A percentile compares a stretch with the other conserved stretches of the same genome.
Conservation (phyloP, 1,140 invertebrate species). For the Meloidogyne exigua region DNA sequence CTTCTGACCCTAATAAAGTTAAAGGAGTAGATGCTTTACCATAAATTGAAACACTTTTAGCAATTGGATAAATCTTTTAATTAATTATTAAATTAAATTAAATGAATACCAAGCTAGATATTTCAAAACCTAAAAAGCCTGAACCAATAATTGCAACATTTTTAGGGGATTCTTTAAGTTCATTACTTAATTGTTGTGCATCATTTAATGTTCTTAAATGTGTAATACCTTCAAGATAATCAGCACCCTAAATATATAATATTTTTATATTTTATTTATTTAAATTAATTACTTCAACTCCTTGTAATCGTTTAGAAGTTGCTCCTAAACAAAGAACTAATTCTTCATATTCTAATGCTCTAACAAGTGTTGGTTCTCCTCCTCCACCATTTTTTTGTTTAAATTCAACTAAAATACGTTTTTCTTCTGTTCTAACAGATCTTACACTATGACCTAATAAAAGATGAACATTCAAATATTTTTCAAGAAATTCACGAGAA, state of each 20-base stretch:
- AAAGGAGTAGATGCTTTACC: constrained; percentile 18
- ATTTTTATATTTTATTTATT: neutral
- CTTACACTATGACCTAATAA: neutral
- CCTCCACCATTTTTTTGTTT: constrained; percentile 6
- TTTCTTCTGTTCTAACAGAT: constrained; percentile 9
- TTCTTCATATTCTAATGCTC: neutral
- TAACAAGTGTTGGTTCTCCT: neutral
- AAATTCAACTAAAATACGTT: constrained; percentile 4
- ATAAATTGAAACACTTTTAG: constrained; percentile 16
- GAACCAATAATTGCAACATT: constrained; percentile 22
- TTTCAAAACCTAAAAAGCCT: constrained; percentile 21
- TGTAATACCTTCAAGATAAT: constrained; percentile 13
- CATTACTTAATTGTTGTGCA: neutral
- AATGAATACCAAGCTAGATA: constrained; percentile 5
- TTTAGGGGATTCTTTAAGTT: neutral
- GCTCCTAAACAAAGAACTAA: constrained; percentile 14
- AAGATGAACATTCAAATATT: constrained; percentile 8
- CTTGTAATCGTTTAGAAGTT: neutral
- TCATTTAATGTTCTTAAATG: constrained; percentile 18
- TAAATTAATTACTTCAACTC: neutral
- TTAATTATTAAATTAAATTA: neutral
- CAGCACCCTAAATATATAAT: neutral
- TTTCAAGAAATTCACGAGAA: constrained; percentile 10
- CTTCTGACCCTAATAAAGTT: constrained; percentile 9
- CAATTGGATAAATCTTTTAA: neutral